These are phyloP conservation scores for Archips xylosteana DNA, from an alignment of 2,888 invertebrate genomes.

Conservation along the genomic window DNA sequence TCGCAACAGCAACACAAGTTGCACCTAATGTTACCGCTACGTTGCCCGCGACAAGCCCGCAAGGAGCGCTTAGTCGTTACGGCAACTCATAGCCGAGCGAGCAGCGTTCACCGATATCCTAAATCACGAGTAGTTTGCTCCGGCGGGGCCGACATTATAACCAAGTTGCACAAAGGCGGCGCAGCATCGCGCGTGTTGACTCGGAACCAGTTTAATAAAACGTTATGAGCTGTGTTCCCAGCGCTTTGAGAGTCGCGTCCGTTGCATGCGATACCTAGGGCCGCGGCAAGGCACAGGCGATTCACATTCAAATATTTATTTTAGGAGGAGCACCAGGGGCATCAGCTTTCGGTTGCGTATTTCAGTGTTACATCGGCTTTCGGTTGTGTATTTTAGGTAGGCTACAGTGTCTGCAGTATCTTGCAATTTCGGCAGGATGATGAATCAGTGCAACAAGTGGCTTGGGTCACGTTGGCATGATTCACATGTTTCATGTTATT, in stretches of 20 bases:
- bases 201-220: constrained; percentile 35
- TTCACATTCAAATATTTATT: no score
- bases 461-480: no score
- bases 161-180: constrained; percentile 3
- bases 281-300: constrained; percentile 13
- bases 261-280: constrained; percentile 11
- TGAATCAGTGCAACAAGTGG: no score
- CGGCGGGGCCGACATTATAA: constrained; percentile 4
- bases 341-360: no score
- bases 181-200: constrained; percentile 11
- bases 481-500: no score
- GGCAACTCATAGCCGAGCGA: constrained; percentile 12
- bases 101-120: constrained; percentile 23
- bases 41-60: no score
- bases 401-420: no score
- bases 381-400: no score
- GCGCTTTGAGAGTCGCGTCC: constrained; percentile 16
- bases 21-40: not conserved
- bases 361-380: no score
- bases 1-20: not conserved
- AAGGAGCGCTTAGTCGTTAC: constrained; percentile 1
- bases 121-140: constrained; percentile 11
- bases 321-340: no score
- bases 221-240: constrained; percentile 36
- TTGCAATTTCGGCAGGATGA: no score